Evolutionary conservation across 2,113 vertebrate genomes (phyloP).

Genomic region (Paradoxurus hermaphroditus): DNA sequence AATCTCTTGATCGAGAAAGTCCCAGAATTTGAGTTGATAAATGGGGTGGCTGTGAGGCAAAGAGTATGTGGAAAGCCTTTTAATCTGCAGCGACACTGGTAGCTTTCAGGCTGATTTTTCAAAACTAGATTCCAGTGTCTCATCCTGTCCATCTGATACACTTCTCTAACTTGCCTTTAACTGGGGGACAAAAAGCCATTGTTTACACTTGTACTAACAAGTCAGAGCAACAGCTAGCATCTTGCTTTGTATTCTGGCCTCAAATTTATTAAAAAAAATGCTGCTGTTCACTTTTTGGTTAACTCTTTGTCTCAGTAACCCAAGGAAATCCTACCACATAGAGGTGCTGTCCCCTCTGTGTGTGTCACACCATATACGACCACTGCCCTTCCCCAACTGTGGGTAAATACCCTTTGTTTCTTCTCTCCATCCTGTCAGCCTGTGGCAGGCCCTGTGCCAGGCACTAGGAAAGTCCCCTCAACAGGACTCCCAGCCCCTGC

Average conservation of each 20-base stretch:
- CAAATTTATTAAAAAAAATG: slow-evolving; percentile 35
- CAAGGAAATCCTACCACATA: not conserved
- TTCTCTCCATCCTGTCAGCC: not conserved
- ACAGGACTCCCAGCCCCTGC: too few species aligned
- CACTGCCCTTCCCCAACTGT: not conserved
- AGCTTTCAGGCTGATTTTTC: not conserved
- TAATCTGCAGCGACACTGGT: not conserved
- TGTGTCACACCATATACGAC: accelerated
- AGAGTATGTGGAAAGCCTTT: not conserved
- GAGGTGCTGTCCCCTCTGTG: not conserved
- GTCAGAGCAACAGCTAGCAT: not conserved
- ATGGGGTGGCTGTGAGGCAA: not conserved
- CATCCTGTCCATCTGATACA: not conserved
- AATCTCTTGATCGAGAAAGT: not conserved
- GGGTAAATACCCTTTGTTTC: too few species aligned
- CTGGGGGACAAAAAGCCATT: not conserved
- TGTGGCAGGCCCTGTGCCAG: not conserved
- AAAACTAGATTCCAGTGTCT: not conserved
- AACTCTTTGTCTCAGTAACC: not conserved
- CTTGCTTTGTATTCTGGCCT: slow-evolving; percentile 19
- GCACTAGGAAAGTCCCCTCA: too few species aligned
- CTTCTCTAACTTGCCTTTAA: not conserved
- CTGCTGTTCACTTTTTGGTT: not conserved
- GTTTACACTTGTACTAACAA: not conserved
- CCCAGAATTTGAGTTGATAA: not conserved